A percentile compares a stretch with the other conserved stretches of the same genome.
Evolutionary conservation across 2,888 invertebrate genomes (phyloP).

Genomic region (Dynastes maya): DNA sequence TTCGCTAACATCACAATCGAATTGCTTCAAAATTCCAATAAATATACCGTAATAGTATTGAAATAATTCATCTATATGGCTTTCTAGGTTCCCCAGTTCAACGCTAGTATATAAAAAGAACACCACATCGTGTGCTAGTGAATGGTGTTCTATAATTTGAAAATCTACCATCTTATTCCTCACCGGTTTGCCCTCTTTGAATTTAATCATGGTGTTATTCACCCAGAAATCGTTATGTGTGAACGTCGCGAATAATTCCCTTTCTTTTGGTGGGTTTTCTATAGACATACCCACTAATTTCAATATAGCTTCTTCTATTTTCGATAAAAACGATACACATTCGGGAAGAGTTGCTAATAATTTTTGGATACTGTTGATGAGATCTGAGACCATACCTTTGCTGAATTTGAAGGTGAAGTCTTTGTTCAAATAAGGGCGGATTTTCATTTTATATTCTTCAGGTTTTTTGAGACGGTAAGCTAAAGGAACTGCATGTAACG

Average conservation of each 20-base stretch:
- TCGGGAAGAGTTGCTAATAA: constrained; percentile 23
- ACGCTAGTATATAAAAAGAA: constrained; percentile 74
- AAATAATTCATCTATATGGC: constrained; percentile 70
- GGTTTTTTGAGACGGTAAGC: constrained; percentile 70
- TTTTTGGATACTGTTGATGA: constrained; percentile 48
- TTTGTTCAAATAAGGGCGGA: constrained; percentile 64
- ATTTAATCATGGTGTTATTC: constrained; percentile 75
- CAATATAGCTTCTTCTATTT: constrained; percentile 10
- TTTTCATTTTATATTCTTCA: constrained; percentile 64
- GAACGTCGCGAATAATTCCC: constrained; percentile 72
- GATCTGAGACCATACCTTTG: constrained; percentile 43
- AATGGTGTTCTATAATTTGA: constrained; percentile 72
- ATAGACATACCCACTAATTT: constrained; percentile 24
- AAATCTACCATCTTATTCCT: constrained; percentile 74
- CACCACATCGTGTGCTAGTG: constrained; percentile 71
- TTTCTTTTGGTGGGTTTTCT: constrained; percentile 60
- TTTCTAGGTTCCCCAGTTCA: constrained; percentile 64
- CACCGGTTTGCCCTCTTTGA: constrained; percentile 57
- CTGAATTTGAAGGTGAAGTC: constrained; percentile 23
- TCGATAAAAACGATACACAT: constrained; percentile 12
- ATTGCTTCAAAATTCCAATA: constrained; percentile 62
- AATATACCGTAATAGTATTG: constrained; percentile 68
- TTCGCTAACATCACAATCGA: constrained; percentile 59
- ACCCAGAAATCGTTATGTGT: constrained; percentile 75
- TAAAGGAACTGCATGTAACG: constrained; percentile 73